A percentile compares a stretch with the other conserved stretches of the same genome.
These are phyloP conservation scores for Meloe dianella DNA, from an alignment of 2,888 invertebrate species.

Conservation along the genomic window DNA sequence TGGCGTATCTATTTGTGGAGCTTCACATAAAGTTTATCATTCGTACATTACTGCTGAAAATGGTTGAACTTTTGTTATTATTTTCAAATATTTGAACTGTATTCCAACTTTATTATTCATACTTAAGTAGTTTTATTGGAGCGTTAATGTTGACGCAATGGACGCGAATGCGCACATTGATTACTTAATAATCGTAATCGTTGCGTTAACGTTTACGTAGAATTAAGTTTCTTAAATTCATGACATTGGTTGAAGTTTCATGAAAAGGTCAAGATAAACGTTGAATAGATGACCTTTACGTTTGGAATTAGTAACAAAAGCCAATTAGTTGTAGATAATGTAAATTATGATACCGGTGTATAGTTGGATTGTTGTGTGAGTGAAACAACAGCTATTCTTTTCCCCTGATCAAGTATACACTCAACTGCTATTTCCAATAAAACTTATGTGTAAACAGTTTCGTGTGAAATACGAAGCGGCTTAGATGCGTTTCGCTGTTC, in stretches of 20 bases:
- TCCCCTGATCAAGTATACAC: constrained; percentile 36
- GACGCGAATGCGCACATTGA: too few relatives aligned
- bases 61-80: background rate
- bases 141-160: too few relatives aligned
- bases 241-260: background rate
- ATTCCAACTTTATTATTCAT: background rate
- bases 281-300: background rate
- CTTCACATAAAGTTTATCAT: background rate
- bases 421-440: constrained; percentile 38
- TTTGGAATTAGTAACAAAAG: background rate
- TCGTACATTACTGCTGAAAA: background rate
- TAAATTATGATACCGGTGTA: constrained; percentile 11
- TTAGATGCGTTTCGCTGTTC: constrained; percentile 31
- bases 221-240: too few relatives aligned
- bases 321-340: constrained; percentile 5
- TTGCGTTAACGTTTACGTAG: too few relatives aligned
- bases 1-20: background rate
- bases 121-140: too few relatives aligned
- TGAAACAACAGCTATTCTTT: constrained; percentile 39
- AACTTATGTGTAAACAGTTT: constrained; percentile 41
- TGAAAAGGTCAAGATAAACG: background rate
- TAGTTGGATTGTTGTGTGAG: constrained; percentile 42
- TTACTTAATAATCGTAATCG: too few relatives aligned
- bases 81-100: too few relatives aligned
- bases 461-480: constrained; percentile 39